Percentiles rank a stretch among this genome's conserved stretches.
These are phyloP conservation scores for Drosophila eugracilis DNA, from an alignment of 1,140 invertebrate species.

Conservation along the genomic window DNA sequence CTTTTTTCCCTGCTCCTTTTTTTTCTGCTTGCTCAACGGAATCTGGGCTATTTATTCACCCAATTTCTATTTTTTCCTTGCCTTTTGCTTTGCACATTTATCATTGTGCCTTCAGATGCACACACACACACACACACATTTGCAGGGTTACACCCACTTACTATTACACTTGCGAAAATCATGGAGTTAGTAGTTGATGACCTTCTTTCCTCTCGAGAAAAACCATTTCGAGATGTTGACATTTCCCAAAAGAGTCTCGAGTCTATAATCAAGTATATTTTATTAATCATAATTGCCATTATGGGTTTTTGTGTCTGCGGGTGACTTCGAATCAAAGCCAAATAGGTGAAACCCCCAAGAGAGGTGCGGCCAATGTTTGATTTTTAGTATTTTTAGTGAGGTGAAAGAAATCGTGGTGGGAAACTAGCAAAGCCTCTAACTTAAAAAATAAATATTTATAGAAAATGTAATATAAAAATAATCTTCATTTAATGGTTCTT, in stretches of 20 bases:
- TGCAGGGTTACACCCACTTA: slow-evolving; percentile 65
- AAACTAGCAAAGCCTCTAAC: slow-evolving; percentile 4
- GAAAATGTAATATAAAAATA: no score
- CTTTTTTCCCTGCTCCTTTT: no score
- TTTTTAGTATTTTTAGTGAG: slow-evolving; percentile 13
- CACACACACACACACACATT: slow-evolving; percentile 51
- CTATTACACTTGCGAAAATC: slow-evolving; percentile 68
- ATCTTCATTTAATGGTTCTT: no score
- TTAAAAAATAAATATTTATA: not conserved
- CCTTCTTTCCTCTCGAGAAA: slow-evolving; percentile 29
- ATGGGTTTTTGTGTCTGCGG: slow-evolving; percentile 25
- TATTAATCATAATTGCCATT: slow-evolving; percentile 51
- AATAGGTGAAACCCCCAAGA: slow-evolving; percentile 26
- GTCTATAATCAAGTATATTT: slow-evolving; percentile 44
- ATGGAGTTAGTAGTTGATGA: slow-evolving; percentile 18
- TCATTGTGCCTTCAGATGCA: slow-evolving; percentile 80
- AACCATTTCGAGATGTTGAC: slow-evolving; percentile 21
- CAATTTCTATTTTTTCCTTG: slow-evolving; percentile 76
- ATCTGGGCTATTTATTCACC: slow-evolving; percentile 84
- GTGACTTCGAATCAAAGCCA: slow-evolving; percentile 27
- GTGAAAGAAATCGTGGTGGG: slow-evolving; percentile 4
- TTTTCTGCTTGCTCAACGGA: slow-evolving; percentile 76
- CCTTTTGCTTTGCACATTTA: slow-evolving; percentile 72
- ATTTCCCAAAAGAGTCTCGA: slow-evolving; percentile 23
- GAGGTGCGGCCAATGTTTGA: slow-evolving; percentile 31